Conservation (phyloP, 2,113 vertebrate species). For the Etheostoma spectabile region DNA sequence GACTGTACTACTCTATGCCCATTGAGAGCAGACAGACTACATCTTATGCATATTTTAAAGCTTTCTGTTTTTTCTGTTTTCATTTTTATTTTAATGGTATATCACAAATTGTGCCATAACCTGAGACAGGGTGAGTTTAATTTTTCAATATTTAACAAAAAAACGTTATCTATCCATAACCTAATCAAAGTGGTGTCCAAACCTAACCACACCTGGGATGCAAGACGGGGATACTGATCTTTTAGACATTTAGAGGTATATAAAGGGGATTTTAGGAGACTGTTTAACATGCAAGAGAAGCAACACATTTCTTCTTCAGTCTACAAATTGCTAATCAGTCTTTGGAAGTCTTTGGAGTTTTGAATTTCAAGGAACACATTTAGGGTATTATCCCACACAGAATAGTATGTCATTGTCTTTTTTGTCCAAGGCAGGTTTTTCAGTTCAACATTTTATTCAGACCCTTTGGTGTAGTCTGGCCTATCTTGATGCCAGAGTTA, state of each 20-base stretch:
- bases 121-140: not conserved
- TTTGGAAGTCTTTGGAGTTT: constrained; percentile 3
- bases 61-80: no score
- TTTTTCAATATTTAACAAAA: not conserved
- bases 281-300: constrained; percentile 13
- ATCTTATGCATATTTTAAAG: no score
- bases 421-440: constrained; percentile 17
- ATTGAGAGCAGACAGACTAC: no score
- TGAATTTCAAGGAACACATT: constrained; percentile 3
- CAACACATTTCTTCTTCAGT: constrained; percentile 6
- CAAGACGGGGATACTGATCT: not conserved
- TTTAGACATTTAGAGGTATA: not conserved
- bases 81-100: not conserved
- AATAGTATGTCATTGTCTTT: not conserved
- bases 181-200: not conserved
- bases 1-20: no score
- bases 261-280: constrained; percentile 1
- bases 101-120: not conserved
- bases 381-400: constrained; percentile 17
- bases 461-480: constrained; percentile 21
- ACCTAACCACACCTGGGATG: not conserved
- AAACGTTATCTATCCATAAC: not conserved
- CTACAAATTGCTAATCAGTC: constrained; percentile 26
- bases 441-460: constrained; percentile 37
- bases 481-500: constrained; percentile 23